Evolutionary conservation across 2,888 invertebrate genomes (phyloP).

Genomic region (Sesamia inferens): DNA sequence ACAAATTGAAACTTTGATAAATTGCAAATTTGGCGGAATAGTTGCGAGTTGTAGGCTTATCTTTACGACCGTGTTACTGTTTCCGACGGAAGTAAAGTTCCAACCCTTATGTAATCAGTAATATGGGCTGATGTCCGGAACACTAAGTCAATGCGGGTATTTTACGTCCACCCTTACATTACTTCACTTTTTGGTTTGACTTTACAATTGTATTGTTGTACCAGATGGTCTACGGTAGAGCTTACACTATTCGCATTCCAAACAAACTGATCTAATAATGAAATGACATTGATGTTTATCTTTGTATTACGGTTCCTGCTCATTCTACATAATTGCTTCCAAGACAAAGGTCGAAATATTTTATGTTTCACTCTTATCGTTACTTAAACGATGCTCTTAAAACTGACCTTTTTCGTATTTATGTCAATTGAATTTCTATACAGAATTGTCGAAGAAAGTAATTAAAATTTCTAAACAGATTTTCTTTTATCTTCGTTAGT

Average conservation of each 20-base stretch:
- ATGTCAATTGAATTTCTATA: no score
- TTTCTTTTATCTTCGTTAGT: no score
- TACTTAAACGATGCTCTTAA: constrained; percentile 11
- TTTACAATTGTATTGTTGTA: background rate
- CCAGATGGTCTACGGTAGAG: no score
- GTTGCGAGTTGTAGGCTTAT: background rate
- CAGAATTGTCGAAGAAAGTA: no score
- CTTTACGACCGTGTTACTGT: no score
- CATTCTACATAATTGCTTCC: background rate
- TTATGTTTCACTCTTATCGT: constrained; percentile 58
- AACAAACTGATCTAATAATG: no score
- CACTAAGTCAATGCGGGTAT: no score
- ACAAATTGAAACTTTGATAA: background rate
- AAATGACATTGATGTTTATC: no score
- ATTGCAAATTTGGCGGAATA: background rate
- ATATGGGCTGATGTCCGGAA: no score
- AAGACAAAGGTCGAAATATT: background rate
- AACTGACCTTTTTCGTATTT: background rate
- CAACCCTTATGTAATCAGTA: no score
- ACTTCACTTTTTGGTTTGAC: background rate
- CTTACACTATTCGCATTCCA: background rate
- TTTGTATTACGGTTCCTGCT: background rate
- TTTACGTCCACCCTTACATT: background rate
- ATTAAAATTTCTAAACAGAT: background rate
- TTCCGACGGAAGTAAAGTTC: no score